Conservation (phyloP, 2,797 vertebrate species). For the Spinibarbus caldwelli region DNA sequence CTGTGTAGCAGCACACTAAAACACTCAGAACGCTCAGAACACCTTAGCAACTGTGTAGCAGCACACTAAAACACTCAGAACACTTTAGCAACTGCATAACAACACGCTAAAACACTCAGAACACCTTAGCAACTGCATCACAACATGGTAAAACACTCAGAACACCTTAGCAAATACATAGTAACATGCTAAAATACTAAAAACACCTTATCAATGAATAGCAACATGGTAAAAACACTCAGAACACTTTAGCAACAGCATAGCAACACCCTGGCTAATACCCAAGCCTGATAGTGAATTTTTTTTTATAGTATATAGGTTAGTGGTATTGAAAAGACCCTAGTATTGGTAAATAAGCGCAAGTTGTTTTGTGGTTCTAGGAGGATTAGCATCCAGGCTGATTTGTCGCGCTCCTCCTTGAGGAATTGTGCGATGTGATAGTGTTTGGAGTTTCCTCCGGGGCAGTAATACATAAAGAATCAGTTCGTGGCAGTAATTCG, state of each 20-base stretch:
- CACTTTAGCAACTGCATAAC: not conserved
- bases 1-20: no score
- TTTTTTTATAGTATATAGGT: not conserved
- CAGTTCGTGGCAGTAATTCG: slow-evolving; percentile 43
- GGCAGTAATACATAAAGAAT: slow-evolving; percentile 48
- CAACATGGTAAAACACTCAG: not conserved
- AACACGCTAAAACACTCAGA: not conserved
- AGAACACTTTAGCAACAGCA: not conserved
- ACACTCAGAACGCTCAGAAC: no score
- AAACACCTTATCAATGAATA: not conserved
- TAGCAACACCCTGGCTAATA: not conserved
- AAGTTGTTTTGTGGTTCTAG: slow-evolving; percentile 24
- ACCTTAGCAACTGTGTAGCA: not conserved
- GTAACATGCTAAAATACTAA: not conserved
- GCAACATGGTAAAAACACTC: not conserved
- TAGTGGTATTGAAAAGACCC: no score
- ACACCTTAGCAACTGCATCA: no score
- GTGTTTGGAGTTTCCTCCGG: slow-evolving; percentile 49
- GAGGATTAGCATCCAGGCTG: slow-evolving; percentile 38
- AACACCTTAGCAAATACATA: not conserved
- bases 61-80: not conserved
- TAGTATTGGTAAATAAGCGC: not conserved
- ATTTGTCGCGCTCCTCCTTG: slow-evolving; percentile 49
- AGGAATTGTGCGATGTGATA: slow-evolving; percentile 40
- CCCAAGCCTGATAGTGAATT: not conserved